Evolutionary conservation across 2,113 vertebrate species (phyloP).

Genomic region (Mobula birostris): DNA sequence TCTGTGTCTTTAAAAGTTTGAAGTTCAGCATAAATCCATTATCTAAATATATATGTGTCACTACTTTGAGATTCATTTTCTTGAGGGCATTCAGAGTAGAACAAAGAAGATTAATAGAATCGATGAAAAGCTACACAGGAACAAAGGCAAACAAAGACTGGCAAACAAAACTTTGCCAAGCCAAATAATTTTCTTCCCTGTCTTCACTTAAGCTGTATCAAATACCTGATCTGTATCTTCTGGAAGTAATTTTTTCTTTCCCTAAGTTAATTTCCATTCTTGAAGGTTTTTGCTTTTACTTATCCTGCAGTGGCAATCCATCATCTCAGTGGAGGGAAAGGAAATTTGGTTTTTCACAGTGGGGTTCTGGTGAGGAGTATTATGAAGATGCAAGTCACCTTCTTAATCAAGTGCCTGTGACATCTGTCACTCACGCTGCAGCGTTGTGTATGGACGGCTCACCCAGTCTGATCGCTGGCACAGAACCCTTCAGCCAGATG

Average conservation of each 20-base stretch:
- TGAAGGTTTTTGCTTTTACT: conserved; percentile 50
- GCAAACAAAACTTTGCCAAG: too few relatives aligned
- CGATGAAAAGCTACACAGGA: too few relatives aligned
- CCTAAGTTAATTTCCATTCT: conserved; percentile 57
- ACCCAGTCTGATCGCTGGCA: conserved; percentile 52
- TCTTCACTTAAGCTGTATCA: not conserved
- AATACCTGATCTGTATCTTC: not conserved
- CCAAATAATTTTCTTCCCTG: not conserved
- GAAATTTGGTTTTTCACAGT: conserved; percentile 63
- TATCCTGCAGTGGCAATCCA: conserved; percentile 55
- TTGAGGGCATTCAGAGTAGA: too few relatives aligned
- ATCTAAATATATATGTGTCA: too few relatives aligned
- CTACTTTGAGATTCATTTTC: too few relatives aligned
- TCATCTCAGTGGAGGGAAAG: conserved; percentile 55
- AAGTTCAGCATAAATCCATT: too few relatives aligned
- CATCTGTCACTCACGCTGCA: conserved; percentile 62
- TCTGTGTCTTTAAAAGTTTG: too few relatives aligned
- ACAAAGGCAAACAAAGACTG: too few relatives aligned
- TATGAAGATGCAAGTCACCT: conserved; percentile 56
- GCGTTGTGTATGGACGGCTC: conserved; percentile 59
- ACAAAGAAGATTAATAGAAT: too few relatives aligned
- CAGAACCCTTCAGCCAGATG: conserved; percentile 58
- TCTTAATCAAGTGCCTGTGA: conserved; percentile 67
- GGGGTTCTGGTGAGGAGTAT: conserved; percentile 56
- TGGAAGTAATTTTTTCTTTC: not conserved